Base-by-base conservation (phyloP, 2,888 invertebrate species). In the Pecten maximus region DNA sequence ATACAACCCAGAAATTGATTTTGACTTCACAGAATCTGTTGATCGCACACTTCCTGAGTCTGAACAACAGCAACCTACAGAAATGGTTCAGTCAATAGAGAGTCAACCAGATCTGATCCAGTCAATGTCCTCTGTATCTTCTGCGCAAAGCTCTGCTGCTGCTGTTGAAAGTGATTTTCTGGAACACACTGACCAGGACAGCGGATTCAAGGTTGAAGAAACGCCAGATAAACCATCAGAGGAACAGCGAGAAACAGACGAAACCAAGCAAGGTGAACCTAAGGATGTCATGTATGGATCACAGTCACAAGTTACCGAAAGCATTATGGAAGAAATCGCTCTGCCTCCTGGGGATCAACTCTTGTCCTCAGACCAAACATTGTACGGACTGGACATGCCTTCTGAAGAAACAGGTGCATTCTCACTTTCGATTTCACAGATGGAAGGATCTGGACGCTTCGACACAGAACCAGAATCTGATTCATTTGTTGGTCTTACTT, bases 301-400 rank as follows among this genome's bases (percentile, higher is more conserved):
- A 16, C 92, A 92, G 87, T 92, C 93, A 35, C 91, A 60, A 39
- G 90, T 92, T 35, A 95, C 95, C 48, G 94, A 93, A 87, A 94
- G 94, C 89, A 89, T 95, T 28, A 95, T 94, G 35, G 95, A 95
- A 91, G 95, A 95, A 54, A 91, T 95, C 48, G 93, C 93, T 40
- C 88, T 92, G n/a, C 93, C 93, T 87, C 91, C 93, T 74, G 92
- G 92, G 40, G 95, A 94, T 90, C 89, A 93, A 88, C 92, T 96
- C 89, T 91, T 95, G n/a, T 93, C 94, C 54, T 95, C 96, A 40
- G 95, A 96, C 88, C 95, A 95, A 44, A 96, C 96, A 35, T 91
- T 96, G 87, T 97, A 97, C 95, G 97, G 97, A 91, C 96, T 97
- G 90, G 97, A 96, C 91, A 96, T 96, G 96, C 96, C 95, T 93